Conservation (phyloP, 1,140 invertebrate genomes). For the Teleopsis dalmanni region DNA sequence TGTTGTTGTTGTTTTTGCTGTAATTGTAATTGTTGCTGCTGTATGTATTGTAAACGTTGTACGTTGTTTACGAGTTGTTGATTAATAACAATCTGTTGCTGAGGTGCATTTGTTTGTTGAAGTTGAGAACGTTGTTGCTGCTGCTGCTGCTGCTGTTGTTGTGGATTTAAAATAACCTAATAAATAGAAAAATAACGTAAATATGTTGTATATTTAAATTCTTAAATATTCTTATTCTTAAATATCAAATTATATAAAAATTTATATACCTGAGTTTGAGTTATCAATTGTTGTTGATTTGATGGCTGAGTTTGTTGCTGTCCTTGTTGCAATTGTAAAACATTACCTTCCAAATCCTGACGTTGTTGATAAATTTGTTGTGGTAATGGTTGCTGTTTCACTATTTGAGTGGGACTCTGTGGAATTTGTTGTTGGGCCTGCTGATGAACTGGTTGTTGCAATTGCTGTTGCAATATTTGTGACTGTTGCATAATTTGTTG, state of each 20-base stretch:
- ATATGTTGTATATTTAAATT: too few relatives aligned
- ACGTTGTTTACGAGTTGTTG: conserved; percentile 34
- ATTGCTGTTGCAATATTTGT: conserved; percentile 30
- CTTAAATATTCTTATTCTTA: too few relatives aligned
- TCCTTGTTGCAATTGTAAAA: conserved; percentile 23
- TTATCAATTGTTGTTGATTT: conserved; percentile 19
- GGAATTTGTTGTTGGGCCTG: conserved; percentile 19
- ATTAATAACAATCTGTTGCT: conserved; percentile 40
- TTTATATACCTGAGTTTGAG: conserved; percentile 4
- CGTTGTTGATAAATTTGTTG: conserved; percentile 12
- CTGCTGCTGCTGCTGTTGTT: conserved; percentile 17
- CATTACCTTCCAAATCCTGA: conserved; percentile 2
- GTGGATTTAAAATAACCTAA: conserved; percentile 14
- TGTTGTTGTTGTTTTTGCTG: conserved; percentile 25
- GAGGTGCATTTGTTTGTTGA: conserved; percentile 14
- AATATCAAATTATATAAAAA: too few relatives aligned
- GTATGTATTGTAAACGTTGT: conserved; percentile 34
- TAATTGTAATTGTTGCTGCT: conserved; percentile 32
- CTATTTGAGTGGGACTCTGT: conserved; percentile 18
- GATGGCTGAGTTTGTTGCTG: conserved; percentile 18
- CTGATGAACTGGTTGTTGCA: conserved; percentile 47
- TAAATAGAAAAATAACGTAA: too few relatives aligned
- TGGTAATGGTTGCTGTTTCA: conserved; percentile 23
- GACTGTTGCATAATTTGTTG: conserved; percentile 43
- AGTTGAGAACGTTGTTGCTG: conserved; percentile 32